Percentiles rank a stretch among this genome's conserved stretches.
Conservation (phyloP, 2,888 invertebrate genomes). For the Diaprepes abbreviatus region DNA sequence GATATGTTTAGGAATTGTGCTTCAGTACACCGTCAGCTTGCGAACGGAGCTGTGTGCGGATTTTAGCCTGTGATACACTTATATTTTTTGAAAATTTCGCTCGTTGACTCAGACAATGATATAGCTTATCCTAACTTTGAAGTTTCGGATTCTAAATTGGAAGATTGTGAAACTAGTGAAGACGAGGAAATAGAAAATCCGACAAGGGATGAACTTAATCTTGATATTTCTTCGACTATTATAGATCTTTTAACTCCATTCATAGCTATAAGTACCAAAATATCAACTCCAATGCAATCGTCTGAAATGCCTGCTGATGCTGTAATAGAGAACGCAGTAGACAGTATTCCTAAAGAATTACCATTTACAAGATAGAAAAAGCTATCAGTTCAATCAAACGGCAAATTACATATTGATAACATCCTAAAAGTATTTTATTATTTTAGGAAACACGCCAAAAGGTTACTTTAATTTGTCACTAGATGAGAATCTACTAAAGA, state of each 20-base stretch:
- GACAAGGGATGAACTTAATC: background rate
- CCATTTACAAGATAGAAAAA: conserved; percentile 1
- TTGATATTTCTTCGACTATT: background rate
- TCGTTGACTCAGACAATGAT: conserved; percentile 43
- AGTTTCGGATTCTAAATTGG: no score
- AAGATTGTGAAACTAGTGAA: no score
- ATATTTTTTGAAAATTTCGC: conserved; percentile 27
- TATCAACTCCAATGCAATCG: conserved; percentile 10
- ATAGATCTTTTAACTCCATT: background rate
- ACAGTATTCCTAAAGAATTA: background rate
- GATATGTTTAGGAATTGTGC: no score
- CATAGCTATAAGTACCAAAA: conserved; percentile 17
- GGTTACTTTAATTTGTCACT: background rate
- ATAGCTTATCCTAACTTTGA: no score
- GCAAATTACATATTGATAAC: background rate
- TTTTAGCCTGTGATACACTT: no score
- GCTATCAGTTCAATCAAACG: no score
- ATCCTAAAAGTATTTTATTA: background rate
- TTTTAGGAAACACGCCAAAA: conserved; percentile 1
- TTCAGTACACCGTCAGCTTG: no score
- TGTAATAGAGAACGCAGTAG: conserved; percentile 1
- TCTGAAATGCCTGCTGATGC: background rate
- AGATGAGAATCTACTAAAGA: background rate
- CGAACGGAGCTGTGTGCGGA: no score
- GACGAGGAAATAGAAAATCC: conserved; percentile 26